Conservation (phyloP, 2,888 invertebrate genomes). For the Tortricodes alternella region DNA sequence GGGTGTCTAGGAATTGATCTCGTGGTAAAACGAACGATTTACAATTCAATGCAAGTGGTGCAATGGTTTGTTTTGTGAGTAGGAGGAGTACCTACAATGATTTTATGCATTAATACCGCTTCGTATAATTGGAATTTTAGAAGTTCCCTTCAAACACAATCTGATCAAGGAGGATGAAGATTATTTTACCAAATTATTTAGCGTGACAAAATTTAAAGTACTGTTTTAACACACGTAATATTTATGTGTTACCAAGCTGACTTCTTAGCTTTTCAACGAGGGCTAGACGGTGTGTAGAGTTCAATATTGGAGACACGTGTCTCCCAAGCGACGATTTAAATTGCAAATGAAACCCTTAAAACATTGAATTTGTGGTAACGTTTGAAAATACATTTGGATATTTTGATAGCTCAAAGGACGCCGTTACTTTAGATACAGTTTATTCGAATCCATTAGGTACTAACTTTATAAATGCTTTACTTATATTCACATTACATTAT, state of each 20-base stretch:
- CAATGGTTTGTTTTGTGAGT: no score
- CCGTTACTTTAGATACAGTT: no score
- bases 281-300: slow-evolving; percentile 36
- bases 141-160: no score
- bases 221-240: not conserved
- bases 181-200: not conserved
- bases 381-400: slow-evolving; percentile 38
- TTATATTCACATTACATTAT: no score
- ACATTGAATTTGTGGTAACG: slow-evolving; percentile 53
- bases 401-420: no score
- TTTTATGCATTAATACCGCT: no score
- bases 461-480: no score
- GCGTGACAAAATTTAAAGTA: not conserved
- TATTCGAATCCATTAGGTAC: no score
- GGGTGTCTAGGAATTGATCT: not conserved
- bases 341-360: slow-evolving; percentile 61
- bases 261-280: slow-evolving; percentile 24
- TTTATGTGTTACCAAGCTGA: not conserved
- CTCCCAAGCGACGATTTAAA: slow-evolving; percentile 59
- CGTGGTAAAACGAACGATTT: not conserved
- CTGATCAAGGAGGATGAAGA: not conserved
- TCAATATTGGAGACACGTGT: slow-evolving; percentile 61
- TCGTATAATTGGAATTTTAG: no score
- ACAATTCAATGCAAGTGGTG: no score
- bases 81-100: no score